Evolutionary conservation across 2,797 vertebrate genomes (phyloP), one percentile per base, ranked within the genome.

Genomic region (Chelon labrosus): DNA sequence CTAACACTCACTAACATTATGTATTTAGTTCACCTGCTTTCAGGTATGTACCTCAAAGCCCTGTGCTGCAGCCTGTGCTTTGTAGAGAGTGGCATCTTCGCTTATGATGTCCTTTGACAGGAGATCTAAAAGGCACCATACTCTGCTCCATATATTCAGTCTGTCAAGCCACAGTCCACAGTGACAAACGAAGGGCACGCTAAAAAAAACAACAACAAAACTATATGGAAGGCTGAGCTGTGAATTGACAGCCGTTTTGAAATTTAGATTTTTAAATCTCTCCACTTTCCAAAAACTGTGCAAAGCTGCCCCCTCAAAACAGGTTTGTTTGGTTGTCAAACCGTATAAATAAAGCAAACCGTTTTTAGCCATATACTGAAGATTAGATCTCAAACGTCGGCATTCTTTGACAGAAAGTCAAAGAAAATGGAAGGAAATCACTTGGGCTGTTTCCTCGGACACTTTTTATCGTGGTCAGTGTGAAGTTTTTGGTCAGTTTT

Each of bases 181-280:
- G 37, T 47, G 69, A 79, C 66, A 80, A 74, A 83, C 54, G 47
- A 64, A 64, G 11, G 62, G 62, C 66, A 79, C 1, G 9, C 56
- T 53, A 13, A 70, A 73, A 66, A 38, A 65, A 49, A 31, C 59
- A 55, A 35, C 37, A 22, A 57, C 64, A 41, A 19, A 50, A 22
- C 22, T 54, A 57, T 65, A 75, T 61, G 57, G 52, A 76, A 14
- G 62, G 54, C 66, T 50, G 57, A 58, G 63, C 65, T 75, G 22
- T 44, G 44, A 80, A 83, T 20, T 90, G 88, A 85, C 83, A 84
- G 87, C 83, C 77, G 60, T 77, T 87, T 86, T 74, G 74, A 87
- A 81, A 84, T 89, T 83, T 65, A 77, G 69, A 88, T 80, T 82
- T 84, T 66, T 7, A 68, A 80, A 85, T 80, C 77, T 87, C 59